Percentiles rank a stretch among this genome's conserved stretches.
Conservation (phyloP, 1,140 invertebrate species). For the Zaprionus taronus region DNA sequence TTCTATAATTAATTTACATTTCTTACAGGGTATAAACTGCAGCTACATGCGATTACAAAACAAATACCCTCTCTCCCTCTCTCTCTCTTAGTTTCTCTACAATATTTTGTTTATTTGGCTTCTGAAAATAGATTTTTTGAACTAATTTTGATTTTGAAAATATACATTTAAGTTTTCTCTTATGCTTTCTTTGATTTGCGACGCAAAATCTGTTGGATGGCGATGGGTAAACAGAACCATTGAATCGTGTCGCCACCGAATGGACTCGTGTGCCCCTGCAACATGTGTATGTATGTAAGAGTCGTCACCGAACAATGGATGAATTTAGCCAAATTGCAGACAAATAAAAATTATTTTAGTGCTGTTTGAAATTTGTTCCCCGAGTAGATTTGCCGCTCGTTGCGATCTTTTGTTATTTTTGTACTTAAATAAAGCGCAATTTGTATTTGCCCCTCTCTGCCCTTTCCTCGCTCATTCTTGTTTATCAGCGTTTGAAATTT, state of each 20-base stretch:
- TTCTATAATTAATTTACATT: neutral
- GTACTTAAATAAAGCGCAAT: conserved; percentile 82
- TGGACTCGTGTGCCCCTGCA: conserved; percentile 5
- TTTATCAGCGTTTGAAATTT: conserved; percentile 81
- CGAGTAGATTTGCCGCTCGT: conserved; percentile 22
- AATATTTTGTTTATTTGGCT: neutral
- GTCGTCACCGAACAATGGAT: conserved; percentile 47
- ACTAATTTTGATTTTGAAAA: conserved; percentile 40
- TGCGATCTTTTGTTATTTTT: conserved; percentile 69
- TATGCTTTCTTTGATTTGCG: conserved; percentile 57
- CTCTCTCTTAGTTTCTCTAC: neutral
- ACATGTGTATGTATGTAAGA: neutral
- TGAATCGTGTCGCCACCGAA: conserved; percentile 39
- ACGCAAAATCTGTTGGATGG: conserved; percentile 72
- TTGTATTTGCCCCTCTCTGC: conserved; percentile 37
- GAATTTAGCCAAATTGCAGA: conserved; percentile 62
- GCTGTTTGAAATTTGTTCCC: conserved; percentile 68
- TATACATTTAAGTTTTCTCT: conserved; percentile 25
- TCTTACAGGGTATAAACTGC: neutral
- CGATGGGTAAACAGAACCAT: conserved; percentile 66
- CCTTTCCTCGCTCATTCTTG: conserved; percentile 36
- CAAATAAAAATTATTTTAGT: conserved; percentile 55
- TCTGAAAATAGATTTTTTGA: conserved; percentile 24
- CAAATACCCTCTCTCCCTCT: neutral
- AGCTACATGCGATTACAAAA: neutral